Percentiles rank a stretch among this genome's conserved stretches.
Evolutionary conservation across 2,888 invertebrate genomes (phyloP).

Genomic region (Silvanus unidentatus): DNA sequence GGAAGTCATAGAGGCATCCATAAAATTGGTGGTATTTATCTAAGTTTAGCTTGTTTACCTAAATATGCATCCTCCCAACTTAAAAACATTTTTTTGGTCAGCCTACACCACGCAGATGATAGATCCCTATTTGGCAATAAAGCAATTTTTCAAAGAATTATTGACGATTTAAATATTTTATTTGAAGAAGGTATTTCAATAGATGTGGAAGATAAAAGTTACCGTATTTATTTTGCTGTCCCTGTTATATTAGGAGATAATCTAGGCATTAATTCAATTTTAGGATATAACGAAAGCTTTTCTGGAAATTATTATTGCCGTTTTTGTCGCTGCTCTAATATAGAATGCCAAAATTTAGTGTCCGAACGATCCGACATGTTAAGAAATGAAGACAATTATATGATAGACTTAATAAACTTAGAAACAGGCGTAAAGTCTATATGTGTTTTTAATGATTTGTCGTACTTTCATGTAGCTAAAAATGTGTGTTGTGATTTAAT

Average conservation of each 20-base stretch:
- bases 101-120: constrained; percentile 23
- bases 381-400: constrained; percentile 5
- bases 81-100: constrained; percentile 25
- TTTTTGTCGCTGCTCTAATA: constrained; percentile 16
- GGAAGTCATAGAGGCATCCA: constrained; percentile 24
- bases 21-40: constrained; percentile 26
- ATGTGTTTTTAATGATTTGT: constrained; percentile 24
- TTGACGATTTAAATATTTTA: constrained; percentile 18
- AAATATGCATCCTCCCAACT: constrained; percentile 15
- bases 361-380: neutral
- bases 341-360: neutral
- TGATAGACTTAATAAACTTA: constrained; percentile 3
- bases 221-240: constrained; percentile 15
- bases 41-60: constrained; percentile 20
- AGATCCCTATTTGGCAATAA: constrained; percentile 23
- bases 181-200: constrained; percentile 21
- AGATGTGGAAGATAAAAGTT: constrained; percentile 9
- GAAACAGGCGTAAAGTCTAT: constrained; percentile 21
- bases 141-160: constrained; percentile 21
- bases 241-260: constrained; percentile 14
- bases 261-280: constrained; percentile 15
- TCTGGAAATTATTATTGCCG: constrained; percentile 13
- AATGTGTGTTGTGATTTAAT: constrained; percentile 30
- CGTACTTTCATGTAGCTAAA: constrained; percentile 23
- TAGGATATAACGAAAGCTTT: constrained; percentile 16